phyloP scores from a whole-genome alignment of 2,888 invertebrate genomes.

The Cephus spinipes region DNA sequence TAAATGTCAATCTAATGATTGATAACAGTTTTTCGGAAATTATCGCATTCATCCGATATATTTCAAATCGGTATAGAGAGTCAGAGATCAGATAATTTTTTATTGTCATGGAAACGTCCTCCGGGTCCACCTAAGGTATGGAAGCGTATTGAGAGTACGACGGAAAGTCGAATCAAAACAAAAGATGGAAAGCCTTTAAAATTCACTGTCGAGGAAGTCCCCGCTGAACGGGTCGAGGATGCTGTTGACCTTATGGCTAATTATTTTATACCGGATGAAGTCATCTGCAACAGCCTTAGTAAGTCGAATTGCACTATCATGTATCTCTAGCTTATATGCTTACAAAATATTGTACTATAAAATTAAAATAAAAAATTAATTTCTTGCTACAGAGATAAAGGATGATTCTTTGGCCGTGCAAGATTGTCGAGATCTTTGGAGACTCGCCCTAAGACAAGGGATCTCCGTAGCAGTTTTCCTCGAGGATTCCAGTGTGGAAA shows the following conservation, averaged over 20 bases:
- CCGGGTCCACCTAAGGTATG: constrained; percentile 53
- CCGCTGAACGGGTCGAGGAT: constrained; percentile 52
- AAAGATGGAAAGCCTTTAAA: constrained; percentile 39
- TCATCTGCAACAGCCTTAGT: constrained; percentile 41
- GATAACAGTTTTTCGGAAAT: background rate
- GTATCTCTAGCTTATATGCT: background rate
- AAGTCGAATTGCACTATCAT: constrained; percentile 27
- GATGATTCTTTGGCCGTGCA: constrained; percentile 41
- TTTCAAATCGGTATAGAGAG: background rate
- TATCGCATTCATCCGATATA: background rate
- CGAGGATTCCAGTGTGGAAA: constrained; percentile 50
- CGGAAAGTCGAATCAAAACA: constrained; percentile 20
- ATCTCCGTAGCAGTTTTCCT: constrained; percentile 58
- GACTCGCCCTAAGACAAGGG: constrained; percentile 47
- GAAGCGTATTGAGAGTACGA: constrained; percentile 41
- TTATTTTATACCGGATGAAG: constrained; percentile 49
- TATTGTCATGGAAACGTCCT: constrained; percentile 33
- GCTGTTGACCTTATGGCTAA: constrained; percentile 46
- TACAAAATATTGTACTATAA: background rate
- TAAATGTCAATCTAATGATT: background rate
- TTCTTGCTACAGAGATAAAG: constrained; percentile 39
- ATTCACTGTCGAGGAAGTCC: constrained; percentile 56
- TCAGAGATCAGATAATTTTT: background rate
- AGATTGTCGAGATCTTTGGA: constrained; percentile 50
- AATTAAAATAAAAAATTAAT: background rate